These are phyloP conservation scores for Propsilocerus akamusi DNA, from an alignment of 1,140 invertebrate species.

Conservation along the genomic window DNA sequence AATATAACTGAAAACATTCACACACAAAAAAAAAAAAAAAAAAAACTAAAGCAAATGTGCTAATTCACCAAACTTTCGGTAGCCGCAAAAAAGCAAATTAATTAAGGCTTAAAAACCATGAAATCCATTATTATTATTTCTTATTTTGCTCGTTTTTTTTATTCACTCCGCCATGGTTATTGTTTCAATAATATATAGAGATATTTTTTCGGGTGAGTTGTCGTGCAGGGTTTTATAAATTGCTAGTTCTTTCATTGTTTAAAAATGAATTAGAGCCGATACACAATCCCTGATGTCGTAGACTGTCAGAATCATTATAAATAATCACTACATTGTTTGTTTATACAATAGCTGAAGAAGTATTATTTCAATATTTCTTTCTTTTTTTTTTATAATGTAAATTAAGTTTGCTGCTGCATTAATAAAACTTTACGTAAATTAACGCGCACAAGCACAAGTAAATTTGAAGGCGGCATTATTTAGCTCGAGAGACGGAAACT, in stretches of 20 bases:
- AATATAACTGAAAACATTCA: too few relatives aligned
- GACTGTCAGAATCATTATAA: constrained; percentile 1
- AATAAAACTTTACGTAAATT: too few relatives aligned
- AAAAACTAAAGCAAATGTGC: background rate
- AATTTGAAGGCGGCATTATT: too few relatives aligned
- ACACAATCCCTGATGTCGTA: background rate
- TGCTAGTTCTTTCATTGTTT: background rate
- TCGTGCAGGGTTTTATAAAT: background rate
- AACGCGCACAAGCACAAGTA: too few relatives aligned
- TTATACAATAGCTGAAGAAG: background rate
- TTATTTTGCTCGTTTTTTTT: background rate
- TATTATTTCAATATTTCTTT: too few relatives aligned
- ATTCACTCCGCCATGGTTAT: background rate
- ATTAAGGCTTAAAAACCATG: background rate
- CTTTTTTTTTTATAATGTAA: too few relatives aligned
- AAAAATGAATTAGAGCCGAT: background rate
- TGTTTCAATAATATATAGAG: background rate
- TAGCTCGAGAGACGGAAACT: background rate
- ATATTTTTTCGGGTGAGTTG: background rate
- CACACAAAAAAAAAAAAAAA: background rate
- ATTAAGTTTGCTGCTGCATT: too few relatives aligned
- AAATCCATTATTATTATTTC: background rate
- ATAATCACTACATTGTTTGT: constrained; percentile 1
- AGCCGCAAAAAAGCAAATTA: background rate
- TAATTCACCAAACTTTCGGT: background rate